Conservation (phyloP, 2,888 invertebrate species). For the Drosophila meridionalis region DNA sequence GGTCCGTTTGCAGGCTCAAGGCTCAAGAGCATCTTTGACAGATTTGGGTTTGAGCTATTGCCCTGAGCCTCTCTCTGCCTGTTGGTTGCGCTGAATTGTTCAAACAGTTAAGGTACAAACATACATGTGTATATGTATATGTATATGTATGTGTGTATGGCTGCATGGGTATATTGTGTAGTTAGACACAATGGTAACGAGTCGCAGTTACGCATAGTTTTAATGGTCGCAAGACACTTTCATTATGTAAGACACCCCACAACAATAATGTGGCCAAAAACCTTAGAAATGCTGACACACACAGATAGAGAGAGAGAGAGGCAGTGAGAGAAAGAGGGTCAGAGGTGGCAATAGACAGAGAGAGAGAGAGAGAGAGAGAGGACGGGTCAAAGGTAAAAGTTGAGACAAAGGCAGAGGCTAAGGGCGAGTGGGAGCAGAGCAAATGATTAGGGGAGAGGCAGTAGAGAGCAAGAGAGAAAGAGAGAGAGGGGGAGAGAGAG, state of each 20-base stretch:
- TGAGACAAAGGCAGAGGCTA: background rate
- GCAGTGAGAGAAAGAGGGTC: too few species aligned
- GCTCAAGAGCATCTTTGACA: conserved; percentile 37
- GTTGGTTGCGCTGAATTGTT: background rate
- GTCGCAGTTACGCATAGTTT: conserved; percentile 30
- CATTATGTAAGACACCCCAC: conserved; percentile 32
- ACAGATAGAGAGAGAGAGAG: background rate
- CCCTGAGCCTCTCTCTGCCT: conserved; percentile 1
- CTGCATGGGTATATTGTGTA: background rate
- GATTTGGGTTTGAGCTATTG: conserved; percentile 25
- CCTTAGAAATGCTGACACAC: background rate
- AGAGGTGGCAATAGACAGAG: background rate
- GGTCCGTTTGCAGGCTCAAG: background rate
- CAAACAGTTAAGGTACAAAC: conserved; percentile 15
- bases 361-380: background rate
- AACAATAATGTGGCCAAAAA: conserved; percentile 27
- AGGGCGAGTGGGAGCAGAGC: background rate
- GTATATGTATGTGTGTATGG: background rate
- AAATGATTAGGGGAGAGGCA: too few species aligned
- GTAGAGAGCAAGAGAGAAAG: background rate
- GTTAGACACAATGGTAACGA: conserved; percentile 9
- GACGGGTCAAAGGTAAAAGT: background rate
- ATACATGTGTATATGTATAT: background rate
- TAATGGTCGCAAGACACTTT: conserved; percentile 24
- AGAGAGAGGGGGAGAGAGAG: background rate